Conservation (phyloP, 2,797 vertebrate genomes). For the Gallinago stenura region DNA sequence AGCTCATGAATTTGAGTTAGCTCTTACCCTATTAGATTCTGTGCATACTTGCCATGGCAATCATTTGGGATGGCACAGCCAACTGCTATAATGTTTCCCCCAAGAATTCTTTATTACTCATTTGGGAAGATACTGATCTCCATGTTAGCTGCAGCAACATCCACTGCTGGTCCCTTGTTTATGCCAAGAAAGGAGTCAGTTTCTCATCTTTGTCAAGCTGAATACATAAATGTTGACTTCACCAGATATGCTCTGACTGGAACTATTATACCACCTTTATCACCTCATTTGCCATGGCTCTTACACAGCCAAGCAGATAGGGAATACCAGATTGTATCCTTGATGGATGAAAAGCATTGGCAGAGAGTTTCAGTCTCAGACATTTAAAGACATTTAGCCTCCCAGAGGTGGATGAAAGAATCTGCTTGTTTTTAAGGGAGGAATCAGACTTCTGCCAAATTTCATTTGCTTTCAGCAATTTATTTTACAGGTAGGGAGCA, state of each 20-base stretch:
- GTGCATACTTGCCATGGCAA: background rate
- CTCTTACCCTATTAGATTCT: background rate
- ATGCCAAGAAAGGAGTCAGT: background rate
- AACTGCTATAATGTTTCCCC: conserved; percentile 33
- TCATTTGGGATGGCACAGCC: conserved; percentile 43
- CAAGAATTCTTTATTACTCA: conserved; percentile 36
- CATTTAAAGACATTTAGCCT: background rate
- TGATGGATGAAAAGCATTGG: background rate
- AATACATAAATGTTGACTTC: conserved; percentile 6
- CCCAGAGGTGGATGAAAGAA: background rate
- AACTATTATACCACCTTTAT: background rate
- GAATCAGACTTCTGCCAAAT: background rate
- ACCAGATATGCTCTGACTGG: background rate
- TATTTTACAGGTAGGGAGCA: background rate
- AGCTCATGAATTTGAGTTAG: background rate
- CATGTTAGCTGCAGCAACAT: background rate
- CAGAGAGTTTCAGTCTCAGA: background rate
- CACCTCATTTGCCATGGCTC: background rate
- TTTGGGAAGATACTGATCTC: conserved; percentile 4
- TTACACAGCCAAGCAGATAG: background rate
- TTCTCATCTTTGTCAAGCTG: background rate
- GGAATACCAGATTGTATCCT: background rate
- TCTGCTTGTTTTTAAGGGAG: background rate
- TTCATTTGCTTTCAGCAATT: background rate
- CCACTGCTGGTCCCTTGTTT: background rate